These are phyloP conservation scores for Aporrectodea caliginosa DNA, from an alignment of 1,140 invertebrate genomes.

Conservation along the genomic window DNA sequence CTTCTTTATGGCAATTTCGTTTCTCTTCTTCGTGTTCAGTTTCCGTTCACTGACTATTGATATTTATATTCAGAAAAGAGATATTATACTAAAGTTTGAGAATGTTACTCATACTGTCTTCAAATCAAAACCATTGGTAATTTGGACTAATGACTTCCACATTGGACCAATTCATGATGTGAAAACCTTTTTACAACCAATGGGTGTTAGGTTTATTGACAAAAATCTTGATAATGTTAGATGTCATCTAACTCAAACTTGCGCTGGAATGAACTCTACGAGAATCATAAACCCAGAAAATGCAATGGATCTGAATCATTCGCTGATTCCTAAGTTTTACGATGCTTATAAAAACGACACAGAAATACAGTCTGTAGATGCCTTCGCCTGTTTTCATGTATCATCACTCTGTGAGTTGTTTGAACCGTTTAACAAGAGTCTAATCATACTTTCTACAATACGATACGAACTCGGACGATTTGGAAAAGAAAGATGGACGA, in stretches of 20 bases:
- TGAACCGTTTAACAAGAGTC: conserved; percentile 33
- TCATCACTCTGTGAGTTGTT: conserved; percentile 31
- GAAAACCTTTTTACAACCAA: neutral
- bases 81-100: no score
- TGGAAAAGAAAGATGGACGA: conserved; percentile 21
- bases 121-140: neutral
- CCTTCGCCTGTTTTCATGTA: conserved; percentile 32
- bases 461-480: conserved; percentile 31
- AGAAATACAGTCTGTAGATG: conserved; percentile 31
- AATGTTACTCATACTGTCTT: neutral
- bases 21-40: no score
- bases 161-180: neutral
- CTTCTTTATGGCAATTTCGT: no score
- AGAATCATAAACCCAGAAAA: neutral
- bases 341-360: conserved; percentile 30
- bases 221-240: neutral
- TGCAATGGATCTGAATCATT: neutral
- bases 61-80: no score
- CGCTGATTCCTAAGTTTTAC: conserved; percentile 22
- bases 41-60: no score
- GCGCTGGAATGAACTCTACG: neutral
- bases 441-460: conserved; percentile 28
- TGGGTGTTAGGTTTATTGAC: neutral
- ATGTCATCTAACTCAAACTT: neutral
- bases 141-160: neutral